Base-by-base conservation (phyloP, 1,140 invertebrate species). In the Drosophila teissieri region DNA sequence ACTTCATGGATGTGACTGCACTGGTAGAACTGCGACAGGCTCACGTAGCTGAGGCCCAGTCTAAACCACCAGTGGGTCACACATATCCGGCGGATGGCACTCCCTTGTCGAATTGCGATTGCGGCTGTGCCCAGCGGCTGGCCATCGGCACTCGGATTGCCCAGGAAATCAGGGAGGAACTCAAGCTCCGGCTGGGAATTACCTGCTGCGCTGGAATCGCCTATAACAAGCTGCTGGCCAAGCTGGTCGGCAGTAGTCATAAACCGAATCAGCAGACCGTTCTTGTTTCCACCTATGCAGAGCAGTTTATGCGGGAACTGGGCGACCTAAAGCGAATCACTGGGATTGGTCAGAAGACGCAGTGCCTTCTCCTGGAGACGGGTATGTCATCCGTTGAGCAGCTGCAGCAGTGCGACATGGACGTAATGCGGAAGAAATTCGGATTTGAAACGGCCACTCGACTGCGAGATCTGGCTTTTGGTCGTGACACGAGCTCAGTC, bases 241-340 rank as follows among this genome's bases (percentile, higher is more conserved):
- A 98, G 92, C 92, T 98, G 37, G 95, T 94, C 17, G 95, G 95
- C 68, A 94, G 94, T 36, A 92, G 94, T 48, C 93, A 97, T 79
- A 96, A 96, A 92, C 96, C 97, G 3, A 95, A 97, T 92, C 94
- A 96, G 76, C 97, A 97, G 85, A 97, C 96, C 8, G 93, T 95
- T 14, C 91, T 97, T 51, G 96, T 95, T 69, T 96, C 96, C 19
- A 94, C 94, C 63, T 93, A 94, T 76, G 94, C 94, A 14, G 78
- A 93, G 27, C 91, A 93, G 34, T 94, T 97, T 63, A 94, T 98
- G 92, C 93, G 94, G 0, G 93, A 93, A 34, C 92, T 96, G 34
- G 92, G 93, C 22, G 93, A 93, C 78, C 91, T 96, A 11, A 93
- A 94, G 8, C 93, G 93, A 60, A 95, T 97, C 80, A 96, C 96